Base-by-base conservation (phyloP, 2,113 vertebrate genomes). In the Prunella fulvescens region DNA sequence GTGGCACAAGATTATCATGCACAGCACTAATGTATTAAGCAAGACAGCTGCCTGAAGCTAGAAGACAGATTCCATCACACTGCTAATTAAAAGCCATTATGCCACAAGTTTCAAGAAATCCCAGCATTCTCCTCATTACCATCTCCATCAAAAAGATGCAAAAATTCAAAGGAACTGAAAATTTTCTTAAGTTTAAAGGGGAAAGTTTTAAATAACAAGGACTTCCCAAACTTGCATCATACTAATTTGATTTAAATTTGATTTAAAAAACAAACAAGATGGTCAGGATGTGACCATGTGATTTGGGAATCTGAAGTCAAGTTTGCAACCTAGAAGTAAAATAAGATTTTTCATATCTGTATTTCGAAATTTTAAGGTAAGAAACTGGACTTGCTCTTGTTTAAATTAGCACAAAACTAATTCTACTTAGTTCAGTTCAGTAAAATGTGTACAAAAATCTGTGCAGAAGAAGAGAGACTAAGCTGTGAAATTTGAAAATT, bases 21-120 rank as follows among this genome's bases (percentile, higher is more conserved):
- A 40, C 19, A 88, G 73, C 39, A 86, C 37, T 39, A 81, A 37
- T 8, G 37, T 25, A 82, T 91, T 64, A 85, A 89, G 37, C 45
- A 71, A 95, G 66, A 90, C 53, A 94, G 81, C 56, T 85, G 78
- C 78, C 76, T 88, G 76, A 88, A 94, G 60, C 61, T 33, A 61
- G 42, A 62, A 91, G 45, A 70, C 19, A 74, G 62, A 93, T 72
- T 62, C 74, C 80, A 48, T 81, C 56, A 88, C 23, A 48, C 19
- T 31, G n/a, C 67, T 48, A 83, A 88, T 73, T 91, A 88, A 66
- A 90, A 26, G 45, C 22, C 58, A 82, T 33, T 71, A 73, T 1
- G 1, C 65, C 62, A 86, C 20, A 35, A 29, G 26, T 88, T 89
- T 37, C 40, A 81, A 53, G 60, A 91, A 85, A 64, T 57, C 15